Evolutionary conservation across 2,797 vertebrate species (phyloP), one percentile per base, ranked within the genome.

Genomic region (Rhynchonycteris naso): DNA sequence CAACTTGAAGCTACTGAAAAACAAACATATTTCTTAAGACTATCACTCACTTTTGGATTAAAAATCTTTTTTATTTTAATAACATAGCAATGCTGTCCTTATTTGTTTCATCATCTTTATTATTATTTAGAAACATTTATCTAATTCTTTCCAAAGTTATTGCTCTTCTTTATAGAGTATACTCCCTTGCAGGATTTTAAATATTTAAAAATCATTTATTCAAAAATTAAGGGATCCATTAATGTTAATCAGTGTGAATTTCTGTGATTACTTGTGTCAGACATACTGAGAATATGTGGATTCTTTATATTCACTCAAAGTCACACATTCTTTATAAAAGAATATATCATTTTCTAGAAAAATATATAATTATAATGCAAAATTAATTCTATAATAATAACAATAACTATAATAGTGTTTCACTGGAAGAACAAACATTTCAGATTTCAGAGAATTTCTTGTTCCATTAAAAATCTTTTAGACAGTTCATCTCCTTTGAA

Each of bases 11-110:
- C 69, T 88, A 47, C 38, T 65, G n/a, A 87, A 93, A 16, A 58
- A 61, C 26, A 91, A 78, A 84, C 7, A 33, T 82, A 78, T 54
- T 94, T 95, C 72, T 93, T 88, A 22, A 61, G 11, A 47, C 6
- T 63, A 47, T 5, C 0, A 9, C 0, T 93, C 1, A 18, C 9
- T 71, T 88, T 88, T 63, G n/a, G 4, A 30, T 84, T 59, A 33
- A 65, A 93, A 83, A 79, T 68, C 75, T 78, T 69, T 91, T 88
- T 6, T 50, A 2, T 38, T 93, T 74, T 59, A 54, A 85, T 68
- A 76, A 19, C 35, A 69, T 4, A 66, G 6, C 0, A 7, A 28
- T 33, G 13, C 28, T 38, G 4, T 81, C 28, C 1, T 47, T 35
- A 0, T 78, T 47, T 56, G 2, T 15, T 75, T 63, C 14, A 33